Evolutionary conservation across 2,113 vertebrate species (phyloP), one percentile per base, ranked within the genome.

Genomic region (Aphyosemion australe): DNA sequence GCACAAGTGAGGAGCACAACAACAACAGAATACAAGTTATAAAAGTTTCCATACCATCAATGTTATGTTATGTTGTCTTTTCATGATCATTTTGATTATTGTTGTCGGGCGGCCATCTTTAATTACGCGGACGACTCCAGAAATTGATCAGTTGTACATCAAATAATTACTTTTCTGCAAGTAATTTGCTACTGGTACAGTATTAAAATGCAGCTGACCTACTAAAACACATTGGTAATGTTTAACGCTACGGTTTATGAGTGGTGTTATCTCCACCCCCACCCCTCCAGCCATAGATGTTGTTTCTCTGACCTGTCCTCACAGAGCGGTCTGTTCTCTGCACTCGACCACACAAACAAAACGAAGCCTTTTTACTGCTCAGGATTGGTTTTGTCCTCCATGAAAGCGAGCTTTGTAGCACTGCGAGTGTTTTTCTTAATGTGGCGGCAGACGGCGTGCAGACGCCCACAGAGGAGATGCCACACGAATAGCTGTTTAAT

Each of bases 401-500:
- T 0, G 5, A 72, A 59, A 53, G 41, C 56, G 19, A 53, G 57
- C 21, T 1, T 15, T 21, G 42, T 41, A 26, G 47, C 20, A 64
- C 50, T 19, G 26, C 10, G 11, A 74, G 50, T 37, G 50, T 60
- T 19, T 12, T 18, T 59, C 8, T 9, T 56, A 13, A 59, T 46
- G 69, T 52, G 64, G 20, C n/a, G 60, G 37, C 53, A 69, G 57
- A 49, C 61, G 39, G 55, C 13, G 1, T 61, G 37, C 53, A 69
- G 13, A 68, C 66, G 32, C 50, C 69, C 62, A 21, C 63, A 46
- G 73, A 51, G 51, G 21, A 55, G 56, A 69, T 63, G 57, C 63
- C 60, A 39, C 64, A 73, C 11, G 14, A 72, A 54, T 61, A 61
- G 47, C 69, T 55, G 59, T 45, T 48, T 69, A 26, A 59, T 68